Evolutionary conservation across 1,140 invertebrate species (phyloP).

Genomic region (Drosophila prosaltans): DNA sequence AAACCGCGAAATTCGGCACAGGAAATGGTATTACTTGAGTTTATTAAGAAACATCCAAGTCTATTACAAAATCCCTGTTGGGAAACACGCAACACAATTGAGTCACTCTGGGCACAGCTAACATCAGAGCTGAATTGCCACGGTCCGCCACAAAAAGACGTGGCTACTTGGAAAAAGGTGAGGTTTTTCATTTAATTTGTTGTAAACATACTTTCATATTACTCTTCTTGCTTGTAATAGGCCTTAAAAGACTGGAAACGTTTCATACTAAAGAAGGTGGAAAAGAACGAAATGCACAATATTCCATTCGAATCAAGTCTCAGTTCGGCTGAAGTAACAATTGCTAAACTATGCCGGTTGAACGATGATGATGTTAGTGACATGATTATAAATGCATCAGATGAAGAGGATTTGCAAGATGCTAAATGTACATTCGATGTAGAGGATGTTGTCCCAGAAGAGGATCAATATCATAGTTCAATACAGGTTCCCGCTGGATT

Average conservation of each 20-base stretch:
- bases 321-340: slow-evolving; percentile 62
- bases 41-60: slow-evolving; percentile 60
- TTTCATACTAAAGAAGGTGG: slow-evolving; percentile 68
- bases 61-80: slow-evolving; percentile 64
- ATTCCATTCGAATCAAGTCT: slow-evolving; percentile 61
- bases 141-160: slow-evolving; percentile 63
- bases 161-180: slow-evolving; percentile 67
- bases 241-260: slow-evolving; percentile 72
- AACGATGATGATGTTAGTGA: slow-evolving; percentile 63
- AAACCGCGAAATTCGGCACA: slow-evolving; percentile 62
- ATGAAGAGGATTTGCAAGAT: slow-evolving; percentile 65
- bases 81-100: slow-evolving; percentile 51
- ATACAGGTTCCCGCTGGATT: slow-evolving; percentile 52
- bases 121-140: slow-evolving; percentile 48
- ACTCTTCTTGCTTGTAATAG: not conserved
- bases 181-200: not conserved
- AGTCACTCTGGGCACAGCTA: slow-evolving; percentile 62
- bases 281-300: slow-evolving; percentile 68
- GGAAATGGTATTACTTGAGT: slow-evolving; percentile 59
- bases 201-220: not conserved
- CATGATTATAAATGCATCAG: slow-evolving; percentile 63
- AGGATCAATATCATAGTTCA: slow-evolving; percentile 48
- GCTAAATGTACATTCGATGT: slow-evolving; percentile 53
- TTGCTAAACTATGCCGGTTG: slow-evolving; percentile 59
- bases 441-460: slow-evolving; percentile 66